phyloP scores from a whole-genome alignment of 2,113 vertebrate species.

The Collichthys lucidus region DNA sequence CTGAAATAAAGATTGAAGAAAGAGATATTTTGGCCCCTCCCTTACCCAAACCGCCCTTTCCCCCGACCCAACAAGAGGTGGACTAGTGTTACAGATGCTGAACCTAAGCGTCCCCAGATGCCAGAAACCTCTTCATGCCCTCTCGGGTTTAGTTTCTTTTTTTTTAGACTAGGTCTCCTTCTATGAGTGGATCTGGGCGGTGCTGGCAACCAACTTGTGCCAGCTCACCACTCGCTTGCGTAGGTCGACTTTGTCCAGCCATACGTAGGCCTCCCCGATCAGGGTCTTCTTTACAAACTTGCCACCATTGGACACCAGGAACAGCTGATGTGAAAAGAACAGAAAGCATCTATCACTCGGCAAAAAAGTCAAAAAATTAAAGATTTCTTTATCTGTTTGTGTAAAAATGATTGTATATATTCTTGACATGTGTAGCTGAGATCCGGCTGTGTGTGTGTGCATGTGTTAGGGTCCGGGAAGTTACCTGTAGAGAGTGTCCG shows the following conservation, averaged over 20 bases:
- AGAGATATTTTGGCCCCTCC: neutral
- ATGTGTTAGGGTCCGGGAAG: neutral
- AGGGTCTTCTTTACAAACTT: conserved; percentile 99
- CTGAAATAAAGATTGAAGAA: conserved; percentile 52
- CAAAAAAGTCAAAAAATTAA: too few species aligned
- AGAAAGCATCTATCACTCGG: neutral
- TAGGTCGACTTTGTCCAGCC: conserved; percentile 99
- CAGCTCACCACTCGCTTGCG: conserved; percentile 98
- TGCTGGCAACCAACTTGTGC: conserved; percentile 97
- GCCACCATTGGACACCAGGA: conserved; percentile 97
- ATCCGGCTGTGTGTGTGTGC: neutral
- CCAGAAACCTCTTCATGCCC: conserved; percentile 15
- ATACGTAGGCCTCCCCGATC: conserved; percentile 98
- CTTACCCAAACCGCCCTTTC: neutral
- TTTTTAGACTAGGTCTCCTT: neutral
- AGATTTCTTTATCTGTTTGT: too few species aligned
- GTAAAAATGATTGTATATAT: too few species aligned
- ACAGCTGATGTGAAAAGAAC: conserved; percentile 85
- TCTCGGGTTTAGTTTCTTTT: neutral
- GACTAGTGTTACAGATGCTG: conserved; percentile 35
- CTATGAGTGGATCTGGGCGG: conserved; percentile 91
- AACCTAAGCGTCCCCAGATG: conserved; percentile 21
- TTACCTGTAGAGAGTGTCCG: conserved; percentile 86
- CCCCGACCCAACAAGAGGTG: neutral
- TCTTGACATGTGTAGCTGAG: neutral